phyloP scores from a whole-genome alignment of 2,113 vertebrate genomes.

The Numenius arquata region DNA sequence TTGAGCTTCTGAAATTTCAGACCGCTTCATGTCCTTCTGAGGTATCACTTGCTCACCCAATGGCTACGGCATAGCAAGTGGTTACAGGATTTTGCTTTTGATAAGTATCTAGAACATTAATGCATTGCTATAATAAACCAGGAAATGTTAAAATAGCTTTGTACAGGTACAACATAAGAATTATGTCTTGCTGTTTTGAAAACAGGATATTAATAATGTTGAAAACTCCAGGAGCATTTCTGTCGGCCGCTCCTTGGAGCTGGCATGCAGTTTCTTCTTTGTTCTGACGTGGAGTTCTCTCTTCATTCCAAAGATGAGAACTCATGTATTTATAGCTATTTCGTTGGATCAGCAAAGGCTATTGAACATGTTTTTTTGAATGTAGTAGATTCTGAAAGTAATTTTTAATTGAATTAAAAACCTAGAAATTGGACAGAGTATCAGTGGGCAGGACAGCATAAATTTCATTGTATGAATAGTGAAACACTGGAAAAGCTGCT shows the following conservation, averaged over 20 bases:
- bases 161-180: neutral
- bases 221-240: neutral
- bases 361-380: fast-evolving
- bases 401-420: neutral
- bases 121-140: neutral
- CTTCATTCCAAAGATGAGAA: neutral
- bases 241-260: neutral
- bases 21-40: neutral
- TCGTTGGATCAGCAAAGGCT: neutral
- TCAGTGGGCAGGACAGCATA: neutral
- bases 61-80: neutral
- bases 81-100: neutral
- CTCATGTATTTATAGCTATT: neutral
- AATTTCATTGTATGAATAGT: neutral
- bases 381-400: neutral
- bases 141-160: neutral
- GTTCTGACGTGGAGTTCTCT: neutral
- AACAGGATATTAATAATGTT: neutral
- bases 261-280: neutral
- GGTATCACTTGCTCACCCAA: neutral
- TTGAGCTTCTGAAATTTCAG: neutral
- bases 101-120: neutral
- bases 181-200: neutral
- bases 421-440: neutral
- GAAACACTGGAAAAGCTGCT: neutral